Conservation (phyloP, 2,888 invertebrate species). For the Cordilura impudica region DNA sequence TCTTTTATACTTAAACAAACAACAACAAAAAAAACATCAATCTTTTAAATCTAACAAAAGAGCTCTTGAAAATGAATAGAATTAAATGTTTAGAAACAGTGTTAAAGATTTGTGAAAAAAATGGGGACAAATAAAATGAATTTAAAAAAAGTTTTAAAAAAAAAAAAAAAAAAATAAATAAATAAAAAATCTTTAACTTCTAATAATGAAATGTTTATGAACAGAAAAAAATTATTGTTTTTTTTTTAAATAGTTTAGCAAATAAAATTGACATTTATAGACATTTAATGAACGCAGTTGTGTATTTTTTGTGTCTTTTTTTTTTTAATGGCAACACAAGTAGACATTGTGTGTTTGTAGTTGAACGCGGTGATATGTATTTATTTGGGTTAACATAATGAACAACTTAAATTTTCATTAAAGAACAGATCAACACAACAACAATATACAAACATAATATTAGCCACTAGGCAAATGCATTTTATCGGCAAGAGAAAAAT, state of each 20-base stretch:
- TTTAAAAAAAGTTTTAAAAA: background rate
- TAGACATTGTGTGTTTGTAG: conserved; percentile 13
- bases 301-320: conserved; percentile 12
- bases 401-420: conserved; percentile 53
- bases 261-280: conserved; percentile 43
- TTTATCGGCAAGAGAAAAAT: conserved; percentile 26
- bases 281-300: conserved; percentile 57
- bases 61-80: conserved; percentile 34
- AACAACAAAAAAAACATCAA: conserved; percentile 50
- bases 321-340: conserved; percentile 38
- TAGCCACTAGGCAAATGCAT: conserved; percentile 59
- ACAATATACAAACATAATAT: conserved; percentile 3
- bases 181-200: background rate
- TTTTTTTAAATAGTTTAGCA: background rate
- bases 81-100: background rate
- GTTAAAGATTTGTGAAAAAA: background rate
- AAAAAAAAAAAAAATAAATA: background rate
- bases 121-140: background rate
- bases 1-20: conserved; percentile 31
- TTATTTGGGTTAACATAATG: conserved; percentile 61
- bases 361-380: conserved; percentile 39
- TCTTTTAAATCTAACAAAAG: conserved; percentile 46
- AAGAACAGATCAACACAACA: conserved; percentile 4
- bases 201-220: background rate
- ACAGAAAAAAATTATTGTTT: background rate